Conservation (phyloP, 2,113 vertebrate genomes). For the Bombycilla garrulus region DNA sequence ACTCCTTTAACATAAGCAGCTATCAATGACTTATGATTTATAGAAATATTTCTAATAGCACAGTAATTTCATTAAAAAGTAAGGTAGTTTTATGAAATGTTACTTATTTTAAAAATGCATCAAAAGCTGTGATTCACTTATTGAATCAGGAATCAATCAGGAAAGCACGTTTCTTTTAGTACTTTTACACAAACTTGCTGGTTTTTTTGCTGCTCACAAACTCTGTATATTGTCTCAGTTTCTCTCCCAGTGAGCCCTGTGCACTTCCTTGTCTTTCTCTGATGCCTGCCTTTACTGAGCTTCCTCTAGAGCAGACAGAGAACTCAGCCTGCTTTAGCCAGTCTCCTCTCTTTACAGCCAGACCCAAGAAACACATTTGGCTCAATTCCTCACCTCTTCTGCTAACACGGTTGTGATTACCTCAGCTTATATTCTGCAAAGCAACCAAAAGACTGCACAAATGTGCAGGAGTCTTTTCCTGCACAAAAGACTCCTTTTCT, state of each 20-base stretch:
- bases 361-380: background rate
- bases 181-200: background rate
- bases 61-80: background rate
- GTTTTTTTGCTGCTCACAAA: background rate
- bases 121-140: background rate
- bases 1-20: background rate
- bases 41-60: background rate
- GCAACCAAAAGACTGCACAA: too few species aligned
- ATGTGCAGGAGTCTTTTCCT: too few species aligned
- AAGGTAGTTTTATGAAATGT: background rate
- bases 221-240: background rate
- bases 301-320: background rate
- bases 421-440: background rate
- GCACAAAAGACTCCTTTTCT: background rate
- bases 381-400: background rate
- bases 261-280: background rate
- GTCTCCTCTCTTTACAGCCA: background rate
- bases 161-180: background rate
- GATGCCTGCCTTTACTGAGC: background rate
- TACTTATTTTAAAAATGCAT: background rate
- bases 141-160: background rate
- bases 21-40: background rate
- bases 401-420: background rate
- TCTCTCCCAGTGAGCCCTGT: background rate
- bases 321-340: background rate